phyloP scores from a whole-genome alignment of 2,797 vertebrate species.

The Bufotes viridis region DNA sequence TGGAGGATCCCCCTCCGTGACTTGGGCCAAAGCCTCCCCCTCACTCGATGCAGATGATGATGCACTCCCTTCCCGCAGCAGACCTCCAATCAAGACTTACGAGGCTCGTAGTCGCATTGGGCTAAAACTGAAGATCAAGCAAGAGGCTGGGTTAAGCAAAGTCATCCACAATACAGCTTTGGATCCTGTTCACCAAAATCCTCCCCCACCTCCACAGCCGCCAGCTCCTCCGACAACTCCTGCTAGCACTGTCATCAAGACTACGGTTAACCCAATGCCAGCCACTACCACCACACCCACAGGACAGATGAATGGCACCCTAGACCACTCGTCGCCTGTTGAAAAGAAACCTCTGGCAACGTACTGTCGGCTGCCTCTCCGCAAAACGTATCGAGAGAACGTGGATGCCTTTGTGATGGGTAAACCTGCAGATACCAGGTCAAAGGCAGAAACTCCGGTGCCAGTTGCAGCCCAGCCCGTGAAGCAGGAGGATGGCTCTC shows the following conservation, averaged over 20 bases:
- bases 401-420: conserved; percentile 78
- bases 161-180: conserved; percentile 95
- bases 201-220: conserved; percentile 61
- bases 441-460: conserved; percentile 65
- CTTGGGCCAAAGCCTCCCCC: conserved; percentile 73
- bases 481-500: conserved; percentile 68
- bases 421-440: conserved; percentile 62
- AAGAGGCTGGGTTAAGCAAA: conserved; percentile 91
- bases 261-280: conserved; percentile 64
- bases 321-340: conserved; percentile 76
- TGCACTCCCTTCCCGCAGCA: conserved; percentile 85
- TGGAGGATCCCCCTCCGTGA: conserved; percentile 78
- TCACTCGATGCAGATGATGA: conserved; percentile 80
- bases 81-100: conserved; percentile 92
- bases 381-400: conserved; percentile 90
- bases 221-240: conserved; percentile 50
- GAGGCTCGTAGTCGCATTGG: conserved; percentile 91
- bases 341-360: conserved; percentile 73
- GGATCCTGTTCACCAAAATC: conserved; percentile 86
- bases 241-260: conserved; percentile 72
- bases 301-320: conserved; percentile 85
- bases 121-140: conserved; percentile 95
- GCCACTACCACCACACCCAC: conserved; percentile 58
- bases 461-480: not conserved
- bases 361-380: conserved; percentile 86